phyloP scores from a whole-genome alignment of 2,888 invertebrate genomes.

The Plagiodera versicolora region DNA sequence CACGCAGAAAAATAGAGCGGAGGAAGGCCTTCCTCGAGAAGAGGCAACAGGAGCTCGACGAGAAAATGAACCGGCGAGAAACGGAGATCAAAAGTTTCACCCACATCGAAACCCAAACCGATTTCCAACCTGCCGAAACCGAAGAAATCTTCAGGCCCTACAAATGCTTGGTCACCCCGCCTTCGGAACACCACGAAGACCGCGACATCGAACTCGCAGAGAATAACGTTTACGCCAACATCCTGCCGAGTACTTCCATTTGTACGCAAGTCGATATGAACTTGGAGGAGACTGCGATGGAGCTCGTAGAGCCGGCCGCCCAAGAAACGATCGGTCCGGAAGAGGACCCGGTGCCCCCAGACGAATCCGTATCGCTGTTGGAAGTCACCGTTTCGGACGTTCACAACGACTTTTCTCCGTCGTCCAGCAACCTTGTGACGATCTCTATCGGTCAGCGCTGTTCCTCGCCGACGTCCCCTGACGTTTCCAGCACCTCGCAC shows the following conservation, averaged over 20 bases:
- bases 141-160: constrained; percentile 12
- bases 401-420: constrained; percentile 3
- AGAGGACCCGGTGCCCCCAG: background rate
- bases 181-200: constrained; percentile 26
- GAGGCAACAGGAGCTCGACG: background rate
- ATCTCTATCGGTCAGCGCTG: constrained; percentile 1
- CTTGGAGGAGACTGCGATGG: background rate
- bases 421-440: background rate
- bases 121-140: background rate
- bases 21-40: background rate
- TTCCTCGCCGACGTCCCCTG: constrained; percentile 15
- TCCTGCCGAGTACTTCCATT: background rate
- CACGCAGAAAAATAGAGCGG: background rate
- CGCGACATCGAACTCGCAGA: background rate
- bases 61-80: background rate
- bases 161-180: constrained; percentile 33
- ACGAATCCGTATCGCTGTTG: too few relatives aligned
- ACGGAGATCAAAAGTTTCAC: background rate
- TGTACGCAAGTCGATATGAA: background rate
- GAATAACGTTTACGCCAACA: background rate
- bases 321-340: background rate
- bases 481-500: constrained; percentile 22
- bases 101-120: constrained; percentile 10
- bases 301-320: background rate
- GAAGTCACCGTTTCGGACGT: background rate